Evolutionary conservation across 2,797 vertebrate species (phyloP).

Genomic region (Danio tinwini): DNA sequence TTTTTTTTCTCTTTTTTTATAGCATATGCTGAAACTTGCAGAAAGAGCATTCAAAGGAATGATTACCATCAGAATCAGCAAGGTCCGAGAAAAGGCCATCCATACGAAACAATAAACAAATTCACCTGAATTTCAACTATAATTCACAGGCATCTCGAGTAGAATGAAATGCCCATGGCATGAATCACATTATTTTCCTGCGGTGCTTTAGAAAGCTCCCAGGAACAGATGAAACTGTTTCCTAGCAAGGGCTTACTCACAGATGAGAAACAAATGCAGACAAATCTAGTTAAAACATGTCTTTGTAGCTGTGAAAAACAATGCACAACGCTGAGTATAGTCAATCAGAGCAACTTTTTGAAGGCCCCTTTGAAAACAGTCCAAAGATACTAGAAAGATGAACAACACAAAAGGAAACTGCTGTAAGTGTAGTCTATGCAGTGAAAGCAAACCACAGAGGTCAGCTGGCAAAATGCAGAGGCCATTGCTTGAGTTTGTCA

Average conservation of each 20-base stretch:
- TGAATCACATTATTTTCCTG: slow-evolving; percentile 30
- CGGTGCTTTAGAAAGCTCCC: slow-evolving; percentile 1
- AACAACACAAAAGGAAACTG: not conserved
- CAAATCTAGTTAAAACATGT: not conserved
- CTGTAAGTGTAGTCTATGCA: slow-evolving; percentile 33
- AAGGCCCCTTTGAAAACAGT: not conserved
- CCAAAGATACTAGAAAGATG: not conserved
- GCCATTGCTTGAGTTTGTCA: slow-evolving; percentile 39
- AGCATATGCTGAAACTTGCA: not conserved
- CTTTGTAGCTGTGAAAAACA: not conserved
- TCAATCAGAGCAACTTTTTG: not conserved
- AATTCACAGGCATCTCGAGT: slow-evolving; percentile 1
- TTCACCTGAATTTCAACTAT: not conserved
- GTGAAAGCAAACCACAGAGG: slow-evolving; percentile 52
- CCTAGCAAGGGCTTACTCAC: slow-evolving; percentile 27
- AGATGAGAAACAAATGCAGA: not conserved
- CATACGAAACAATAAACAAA: not conserved
- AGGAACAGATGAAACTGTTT: not conserved
- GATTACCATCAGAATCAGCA: not conserved
- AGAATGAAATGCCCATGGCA: slow-evolving; percentile 3
- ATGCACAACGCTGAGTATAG: not conserved
- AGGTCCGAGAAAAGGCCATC: not conserved
- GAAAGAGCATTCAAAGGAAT: not conserved
- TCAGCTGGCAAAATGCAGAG: slow-evolving; percentile 43
- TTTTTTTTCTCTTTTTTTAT: not conserved